phyloP scores from a whole-genome alignment of 2,797 vertebrate species.

The Bothrops alternatus region DNA sequence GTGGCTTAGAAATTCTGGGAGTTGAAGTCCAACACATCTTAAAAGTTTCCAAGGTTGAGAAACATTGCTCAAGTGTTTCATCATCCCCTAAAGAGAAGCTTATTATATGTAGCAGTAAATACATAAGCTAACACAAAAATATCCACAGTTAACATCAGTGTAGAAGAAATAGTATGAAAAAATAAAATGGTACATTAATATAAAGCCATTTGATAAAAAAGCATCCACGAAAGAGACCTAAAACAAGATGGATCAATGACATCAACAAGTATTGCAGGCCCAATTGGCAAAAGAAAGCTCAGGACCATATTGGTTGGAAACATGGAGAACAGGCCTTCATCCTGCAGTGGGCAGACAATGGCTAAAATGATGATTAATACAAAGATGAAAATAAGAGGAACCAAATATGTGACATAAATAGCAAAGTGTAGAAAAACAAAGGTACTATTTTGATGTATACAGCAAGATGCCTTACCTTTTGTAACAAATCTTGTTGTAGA shows the following conservation, averaged over 20 bases:
- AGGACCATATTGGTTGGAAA: no score
- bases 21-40: background rate
- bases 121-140: background rate
- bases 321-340: no score
- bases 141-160: background rate
- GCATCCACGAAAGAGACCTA: no score
- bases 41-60: background rate
- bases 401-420: background rate
- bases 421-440: fast-evolving
- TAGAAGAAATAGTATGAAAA: background rate
- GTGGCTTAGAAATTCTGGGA: background rate
- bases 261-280: no score
- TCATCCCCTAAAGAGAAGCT: background rate
- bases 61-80: background rate
- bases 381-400: background rate
- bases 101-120: background rate
- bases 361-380: background rate
- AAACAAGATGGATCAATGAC: no score
- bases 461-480: constrained; percentile 77
- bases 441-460: background rate
- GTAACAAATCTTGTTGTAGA: constrained; percentile 68
- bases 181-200: background rate
- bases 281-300: no score
- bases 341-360: no score
- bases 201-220: background rate